These are phyloP conservation scores for Suncus etruscus DNA, from an alignment of 2,113 vertebrate genomes.

Conservation along the genomic window DNA sequence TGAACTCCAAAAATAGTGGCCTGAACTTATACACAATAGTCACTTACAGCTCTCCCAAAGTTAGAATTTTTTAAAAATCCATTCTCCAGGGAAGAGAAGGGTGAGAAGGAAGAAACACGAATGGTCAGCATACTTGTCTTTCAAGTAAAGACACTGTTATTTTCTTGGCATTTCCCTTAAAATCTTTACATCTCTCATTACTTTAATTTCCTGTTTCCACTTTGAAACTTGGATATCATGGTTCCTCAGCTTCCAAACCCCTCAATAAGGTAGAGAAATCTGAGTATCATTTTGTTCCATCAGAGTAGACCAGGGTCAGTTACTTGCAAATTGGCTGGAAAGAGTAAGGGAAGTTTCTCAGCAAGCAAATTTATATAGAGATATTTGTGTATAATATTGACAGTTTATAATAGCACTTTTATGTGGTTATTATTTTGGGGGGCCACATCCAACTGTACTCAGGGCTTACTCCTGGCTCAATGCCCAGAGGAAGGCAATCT, in stretches of 20 bases:
- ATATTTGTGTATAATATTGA: neutral
- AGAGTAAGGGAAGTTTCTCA: neutral
- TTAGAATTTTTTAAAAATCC: no score
- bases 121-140: no score
- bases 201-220: neutral
- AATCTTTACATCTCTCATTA: neutral
- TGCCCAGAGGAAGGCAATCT: no score
- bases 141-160: neutral
- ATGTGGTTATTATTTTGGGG: neutral
- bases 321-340: neutral
- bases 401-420: no score
- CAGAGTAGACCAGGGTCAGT: neutral
- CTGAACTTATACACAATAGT: neutral
- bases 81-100: no score
- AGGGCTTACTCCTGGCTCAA: neutral
- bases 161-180: neutral
- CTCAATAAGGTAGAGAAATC: neutral
- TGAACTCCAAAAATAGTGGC: neutral
- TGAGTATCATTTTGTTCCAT: neutral
- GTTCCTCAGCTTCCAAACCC: neutral
- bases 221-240: neutral
- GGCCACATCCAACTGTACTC: neutral
- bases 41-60: neutral
- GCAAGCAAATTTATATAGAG: neutral
- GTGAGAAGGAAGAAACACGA: no score